Percentiles rank a stretch among this genome's conserved stretches.
phyloP scores from a whole-genome alignment of 2,113 vertebrate genomes.

The Agapornis roseicollis region DNA sequence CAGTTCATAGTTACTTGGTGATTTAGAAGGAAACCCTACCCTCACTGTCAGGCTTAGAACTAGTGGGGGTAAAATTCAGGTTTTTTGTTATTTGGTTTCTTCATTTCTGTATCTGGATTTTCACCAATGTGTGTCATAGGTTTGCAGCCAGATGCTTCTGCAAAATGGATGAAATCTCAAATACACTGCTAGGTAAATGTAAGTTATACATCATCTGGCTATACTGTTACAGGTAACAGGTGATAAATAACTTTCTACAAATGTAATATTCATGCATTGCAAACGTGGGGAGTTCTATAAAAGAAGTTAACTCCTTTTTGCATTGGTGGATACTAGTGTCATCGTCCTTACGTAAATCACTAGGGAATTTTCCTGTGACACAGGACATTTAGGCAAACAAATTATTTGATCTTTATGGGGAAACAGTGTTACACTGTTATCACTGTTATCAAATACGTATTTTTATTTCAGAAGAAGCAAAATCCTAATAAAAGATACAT shows the following conservation, averaged over 20 bases:
- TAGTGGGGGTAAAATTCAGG: neutral
- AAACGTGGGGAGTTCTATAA: neutral
- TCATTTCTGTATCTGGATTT: neutral
- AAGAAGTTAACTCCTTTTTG: neutral
- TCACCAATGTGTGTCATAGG: neutral
- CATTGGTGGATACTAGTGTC: neutral
- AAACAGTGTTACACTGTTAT: neutral
- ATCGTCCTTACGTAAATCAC: neutral
- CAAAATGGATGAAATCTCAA: slow-evolving; percentile 50
- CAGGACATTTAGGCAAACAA: neutral
- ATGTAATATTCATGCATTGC: neutral
- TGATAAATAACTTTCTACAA: slow-evolving; percentile 6
- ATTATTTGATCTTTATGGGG: neutral
- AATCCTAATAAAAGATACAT: neutral
- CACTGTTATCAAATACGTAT: neutral
- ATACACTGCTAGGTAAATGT: neutral
- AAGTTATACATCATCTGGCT: neutral
- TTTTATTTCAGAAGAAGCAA: neutral
- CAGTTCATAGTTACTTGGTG: neutral
- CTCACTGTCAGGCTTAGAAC: neutral
- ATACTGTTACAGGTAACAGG: neutral
- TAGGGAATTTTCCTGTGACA: neutral
- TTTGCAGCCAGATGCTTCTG: slow-evolving; percentile 33
- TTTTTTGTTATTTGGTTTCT: neutral
- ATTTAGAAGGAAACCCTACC: neutral